Percentiles rank a stretch among this genome's conserved stretches.
Evolutionary conservation across 2,797 vertebrate species (phyloP).

Genomic region (Gastrophryne carolinensis): DNA sequence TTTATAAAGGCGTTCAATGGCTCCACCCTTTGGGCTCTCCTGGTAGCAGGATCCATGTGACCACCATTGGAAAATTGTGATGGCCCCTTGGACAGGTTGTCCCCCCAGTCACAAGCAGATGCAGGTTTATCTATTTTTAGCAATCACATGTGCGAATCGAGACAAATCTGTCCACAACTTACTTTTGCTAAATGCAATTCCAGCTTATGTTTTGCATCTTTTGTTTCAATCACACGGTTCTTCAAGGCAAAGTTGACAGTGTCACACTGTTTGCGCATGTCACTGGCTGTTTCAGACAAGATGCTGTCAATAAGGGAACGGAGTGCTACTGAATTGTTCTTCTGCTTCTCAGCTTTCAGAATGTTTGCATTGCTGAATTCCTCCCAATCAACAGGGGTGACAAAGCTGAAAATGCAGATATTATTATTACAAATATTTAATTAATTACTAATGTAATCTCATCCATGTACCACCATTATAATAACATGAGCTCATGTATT

Average conservation of each 20-base stretch:
- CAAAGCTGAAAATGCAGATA: conserved; percentile 60
- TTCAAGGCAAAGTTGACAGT: conserved; percentile 69
- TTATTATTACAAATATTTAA: too few relatives aligned
- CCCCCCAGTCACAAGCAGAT: too few relatives aligned
- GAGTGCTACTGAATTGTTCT: conserved; percentile 74
- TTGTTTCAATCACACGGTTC: conserved; percentile 74
- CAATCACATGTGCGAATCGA: too few relatives aligned
- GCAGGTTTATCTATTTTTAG: too few relatives aligned
- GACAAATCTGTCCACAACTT: not conserved
- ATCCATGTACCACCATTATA: too few relatives aligned
- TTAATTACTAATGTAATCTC: too few relatives aligned
- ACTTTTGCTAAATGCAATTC: conserved; percentile 82
- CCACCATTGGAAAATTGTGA: too few relatives aligned
- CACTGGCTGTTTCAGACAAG: conserved; percentile 75
- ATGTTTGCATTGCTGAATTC: conserved; percentile 79
- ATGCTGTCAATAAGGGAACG: conserved; percentile 76
- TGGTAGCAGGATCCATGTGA: too few relatives aligned
- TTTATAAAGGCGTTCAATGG: not conserved
- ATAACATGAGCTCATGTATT: too few relatives aligned
- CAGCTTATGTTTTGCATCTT: conserved; percentile 76
- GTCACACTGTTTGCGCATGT: conserved; percentile 74
- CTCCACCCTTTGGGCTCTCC: too few relatives aligned
- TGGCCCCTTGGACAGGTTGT: too few relatives aligned
- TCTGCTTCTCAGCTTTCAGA: conserved; percentile 81
- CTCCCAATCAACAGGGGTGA: conserved; percentile 82